Evolutionary conservation across 2,113 vertebrate species (phyloP).

Genomic region (Ageneiosus marmoratus): DNA sequence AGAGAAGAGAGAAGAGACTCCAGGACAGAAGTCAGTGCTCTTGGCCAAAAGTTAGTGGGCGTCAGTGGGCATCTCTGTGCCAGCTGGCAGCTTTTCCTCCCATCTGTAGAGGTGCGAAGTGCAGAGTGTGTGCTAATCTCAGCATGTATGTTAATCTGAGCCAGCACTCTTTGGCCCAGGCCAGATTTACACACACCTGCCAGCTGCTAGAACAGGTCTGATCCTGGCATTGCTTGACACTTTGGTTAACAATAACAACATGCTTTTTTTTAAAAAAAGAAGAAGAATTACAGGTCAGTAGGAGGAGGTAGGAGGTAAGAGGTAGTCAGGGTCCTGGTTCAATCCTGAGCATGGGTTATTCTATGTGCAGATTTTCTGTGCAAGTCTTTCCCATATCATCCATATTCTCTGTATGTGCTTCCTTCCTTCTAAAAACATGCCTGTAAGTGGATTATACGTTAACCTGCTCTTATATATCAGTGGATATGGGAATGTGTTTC

Average conservation of each 20-base stretch:
- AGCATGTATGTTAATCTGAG: constrained; percentile 77
- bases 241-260: not conserved
- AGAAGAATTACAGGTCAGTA: not conserved
- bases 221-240: constrained; percentile 49
- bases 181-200: constrained; percentile 75
- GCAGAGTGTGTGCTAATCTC: constrained; percentile 78
- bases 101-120: constrained; percentile 76
- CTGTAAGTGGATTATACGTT: not conserved
- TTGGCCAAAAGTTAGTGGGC: constrained; percentile 70
- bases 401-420: not conserved
- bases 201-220: constrained; percentile 67
- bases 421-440: not conserved
- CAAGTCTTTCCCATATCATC: not conserved
- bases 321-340: not conserved
- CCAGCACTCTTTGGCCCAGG: constrained; percentile 63
- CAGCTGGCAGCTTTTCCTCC: constrained; percentile 77
- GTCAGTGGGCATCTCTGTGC: constrained; percentile 73
- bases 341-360: not conserved
- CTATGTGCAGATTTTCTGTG: not conserved
- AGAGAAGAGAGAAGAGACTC: constrained; percentile 9
- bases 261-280: not conserved
- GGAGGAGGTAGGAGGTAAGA: no score
- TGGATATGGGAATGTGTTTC: not conserved
- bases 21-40: constrained; percentile 59
- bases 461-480: not conserved